Conservation (phyloP, 2,113 vertebrate genomes). For the Tupaia chinensis region DNA sequence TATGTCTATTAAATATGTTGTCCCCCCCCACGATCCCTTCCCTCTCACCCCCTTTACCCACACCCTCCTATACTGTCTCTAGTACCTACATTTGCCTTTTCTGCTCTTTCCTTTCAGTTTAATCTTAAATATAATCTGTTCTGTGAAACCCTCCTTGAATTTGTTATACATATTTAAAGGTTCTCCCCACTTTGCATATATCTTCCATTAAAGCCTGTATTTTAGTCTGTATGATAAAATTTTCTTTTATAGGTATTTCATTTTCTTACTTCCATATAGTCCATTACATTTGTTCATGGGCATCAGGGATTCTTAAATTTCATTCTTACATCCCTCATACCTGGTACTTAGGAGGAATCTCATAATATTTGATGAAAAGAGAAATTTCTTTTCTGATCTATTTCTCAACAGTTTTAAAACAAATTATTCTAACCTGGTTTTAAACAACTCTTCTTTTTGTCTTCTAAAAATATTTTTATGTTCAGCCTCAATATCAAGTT, state of each 20-base stretch:
- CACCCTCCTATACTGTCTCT: no score
- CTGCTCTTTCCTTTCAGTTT: conserved; percentile 47
- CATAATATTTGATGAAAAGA: conserved; percentile 45
- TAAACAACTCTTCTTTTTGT: conserved; percentile 39
- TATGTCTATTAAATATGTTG: no score
- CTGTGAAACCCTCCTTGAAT: conserved; percentile 25
- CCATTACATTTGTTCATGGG: conserved; percentile 7
- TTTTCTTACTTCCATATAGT: conserved; percentile 27
- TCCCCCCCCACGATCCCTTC: no score
- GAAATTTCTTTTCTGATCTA: neutral
- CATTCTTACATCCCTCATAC: neutral
- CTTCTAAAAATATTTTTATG: conserved; percentile 35
- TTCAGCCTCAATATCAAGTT: conserved; percentile 27
- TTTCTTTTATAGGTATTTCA: conserved; percentile 10
- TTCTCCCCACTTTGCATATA: conserved; percentile 2
- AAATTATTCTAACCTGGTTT: conserved; percentile 20
- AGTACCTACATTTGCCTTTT: no score
- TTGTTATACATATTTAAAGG: conserved; percentile 32
- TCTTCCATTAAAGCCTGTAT: neutral
- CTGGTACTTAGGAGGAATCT: conserved; percentile 6
- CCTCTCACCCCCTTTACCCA: no score
- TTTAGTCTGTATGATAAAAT: no score
- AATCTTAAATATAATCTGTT: conserved; percentile 19
- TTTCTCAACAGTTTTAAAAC: conserved; percentile 14
- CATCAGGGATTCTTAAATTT: conserved; percentile 47